Conservation (phyloP, 2,888 invertebrate species). For the Caenorhabditis sp. region DNA sequence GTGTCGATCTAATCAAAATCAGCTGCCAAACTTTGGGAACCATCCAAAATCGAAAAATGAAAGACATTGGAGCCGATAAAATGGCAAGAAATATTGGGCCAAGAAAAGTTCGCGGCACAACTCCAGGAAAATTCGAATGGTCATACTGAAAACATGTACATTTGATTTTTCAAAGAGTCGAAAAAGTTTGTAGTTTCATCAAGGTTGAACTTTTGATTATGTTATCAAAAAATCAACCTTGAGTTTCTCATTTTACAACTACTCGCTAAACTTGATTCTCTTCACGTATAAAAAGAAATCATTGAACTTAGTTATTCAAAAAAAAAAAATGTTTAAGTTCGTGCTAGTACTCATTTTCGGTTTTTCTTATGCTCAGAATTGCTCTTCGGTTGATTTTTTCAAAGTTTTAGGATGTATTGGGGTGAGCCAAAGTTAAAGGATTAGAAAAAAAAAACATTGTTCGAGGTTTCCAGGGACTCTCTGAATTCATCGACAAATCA, state of each 20-base stretch:
- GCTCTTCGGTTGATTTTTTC: slow-evolving; percentile 18
- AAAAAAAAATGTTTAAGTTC: slow-evolving; percentile 3
- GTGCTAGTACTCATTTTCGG: background rate
- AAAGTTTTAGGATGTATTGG: slow-evolving; percentile 26
- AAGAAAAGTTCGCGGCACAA: slow-evolving; percentile 93
- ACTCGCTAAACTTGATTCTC: slow-evolving; percentile 23
- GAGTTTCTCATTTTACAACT: background rate
- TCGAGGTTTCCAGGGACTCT: slow-evolving; percentile 27
- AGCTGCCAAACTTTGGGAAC: slow-evolving; percentile 63
- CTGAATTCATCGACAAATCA: slow-evolving; percentile 18
- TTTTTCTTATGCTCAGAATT: background rate
- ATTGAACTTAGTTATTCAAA: no score
- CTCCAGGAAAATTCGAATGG: slow-evolving; percentile 93
- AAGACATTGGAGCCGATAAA: slow-evolving; percentile 39
- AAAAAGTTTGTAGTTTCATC: background rate
- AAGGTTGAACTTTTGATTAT: slow-evolving; percentile 8
- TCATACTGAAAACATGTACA: slow-evolving; percentile 82
- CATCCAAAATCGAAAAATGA: slow-evolving; percentile 40
- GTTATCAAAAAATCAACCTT: no score
- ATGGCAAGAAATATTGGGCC: slow-evolving; percentile 83
- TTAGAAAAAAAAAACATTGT: background rate
- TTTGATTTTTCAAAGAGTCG: background rate
- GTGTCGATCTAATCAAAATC: slow-evolving; percentile 80
- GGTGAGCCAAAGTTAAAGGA: slow-evolving; percentile 2
- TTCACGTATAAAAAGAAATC: slow-evolving; percentile 4